phyloP scores from a whole-genome alignment of 1,140 invertebrate species.

The Drosophila setifemur region DNA sequence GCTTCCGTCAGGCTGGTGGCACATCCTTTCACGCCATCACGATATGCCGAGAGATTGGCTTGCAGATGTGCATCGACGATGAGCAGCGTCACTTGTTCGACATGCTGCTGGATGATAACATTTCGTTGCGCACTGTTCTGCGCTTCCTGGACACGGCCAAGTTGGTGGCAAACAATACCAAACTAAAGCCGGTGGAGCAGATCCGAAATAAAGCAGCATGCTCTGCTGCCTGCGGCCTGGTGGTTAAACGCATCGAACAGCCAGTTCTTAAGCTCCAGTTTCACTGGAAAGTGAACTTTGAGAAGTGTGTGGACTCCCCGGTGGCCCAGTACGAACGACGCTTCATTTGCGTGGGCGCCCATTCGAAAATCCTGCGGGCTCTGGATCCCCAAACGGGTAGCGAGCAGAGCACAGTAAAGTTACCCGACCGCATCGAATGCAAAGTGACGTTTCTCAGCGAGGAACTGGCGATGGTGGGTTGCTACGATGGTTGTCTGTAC shows the following conservation, averaged over 20 bases:
- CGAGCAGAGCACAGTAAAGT: slow-evolving; percentile 72
- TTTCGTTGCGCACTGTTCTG: slow-evolving; percentile 39
- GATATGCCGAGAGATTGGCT: slow-evolving; percentile 58
- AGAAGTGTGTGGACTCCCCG: slow-evolving; percentile 85
- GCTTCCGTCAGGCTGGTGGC: slow-evolving; percentile 65
- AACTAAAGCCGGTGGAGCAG: slow-evolving; percentile 46
- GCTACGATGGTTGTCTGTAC: slow-evolving; percentile 84
- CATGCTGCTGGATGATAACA: slow-evolving; percentile 45
- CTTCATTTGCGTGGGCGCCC: slow-evolving; percentile 62
- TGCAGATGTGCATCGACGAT: slow-evolving; percentile 49
- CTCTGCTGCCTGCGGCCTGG: not conserved
- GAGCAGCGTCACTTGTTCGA: slow-evolving; percentile 57
- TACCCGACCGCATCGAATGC: slow-evolving; percentile 85
- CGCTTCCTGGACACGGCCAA: slow-evolving; percentile 49
- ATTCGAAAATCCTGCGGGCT: slow-evolving; percentile 64
- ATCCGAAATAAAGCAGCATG: not conserved
- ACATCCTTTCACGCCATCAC: slow-evolving; percentile 76
- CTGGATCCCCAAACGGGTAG: slow-evolving; percentile 45
- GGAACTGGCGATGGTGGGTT: slow-evolving; percentile 82
- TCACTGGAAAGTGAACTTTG: slow-evolving; percentile 83
- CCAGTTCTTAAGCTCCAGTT: slow-evolving; percentile 38
- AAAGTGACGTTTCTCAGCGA: slow-evolving; percentile 80
- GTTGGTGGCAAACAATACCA: slow-evolving; percentile 50
- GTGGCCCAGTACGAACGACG: slow-evolving; percentile 71
- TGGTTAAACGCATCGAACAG: slow-evolving; percentile 55